Conservation (phyloP, 2,888 invertebrate species). For the Diaphora mendica region DNA sequence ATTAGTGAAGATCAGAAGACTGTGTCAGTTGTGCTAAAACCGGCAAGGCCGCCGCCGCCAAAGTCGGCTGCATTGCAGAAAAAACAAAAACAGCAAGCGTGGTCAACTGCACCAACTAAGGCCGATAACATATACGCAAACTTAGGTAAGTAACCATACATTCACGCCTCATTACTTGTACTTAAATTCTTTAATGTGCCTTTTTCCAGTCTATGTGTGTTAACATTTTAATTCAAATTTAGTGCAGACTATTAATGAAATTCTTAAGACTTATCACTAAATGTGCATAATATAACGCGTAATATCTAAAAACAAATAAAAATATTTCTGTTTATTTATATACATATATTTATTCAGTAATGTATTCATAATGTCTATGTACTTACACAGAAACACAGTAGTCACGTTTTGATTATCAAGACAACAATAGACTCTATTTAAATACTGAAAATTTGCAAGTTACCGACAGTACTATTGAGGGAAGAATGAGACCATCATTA, state of each 20-base stretch:
- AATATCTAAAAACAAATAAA: neutral
- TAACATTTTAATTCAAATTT: neutral
- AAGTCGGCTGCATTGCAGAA: conserved; percentile 88
- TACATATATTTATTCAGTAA: neutral
- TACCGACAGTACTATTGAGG: neutral
- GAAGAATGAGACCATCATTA: neutral
- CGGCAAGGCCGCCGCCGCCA: conserved; percentile 91
- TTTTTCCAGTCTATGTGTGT: neutral
- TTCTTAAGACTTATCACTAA: neutral
- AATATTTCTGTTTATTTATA: neutral
- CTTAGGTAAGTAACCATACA: conserved; percentile 86
- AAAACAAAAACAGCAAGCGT: conserved; percentile 85
- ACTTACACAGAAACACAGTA: neutral
- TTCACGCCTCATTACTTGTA: neutral
- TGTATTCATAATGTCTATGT: neutral
- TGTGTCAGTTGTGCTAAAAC: conserved; percentile 86
- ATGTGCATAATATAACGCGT: neutral
- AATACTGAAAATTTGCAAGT: neutral
- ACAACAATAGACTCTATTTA: neutral
- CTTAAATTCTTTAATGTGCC: neutral
- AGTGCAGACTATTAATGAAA: neutral
- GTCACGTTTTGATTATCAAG: neutral
- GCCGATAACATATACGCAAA: conserved; percentile 92
- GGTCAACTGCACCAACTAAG: conserved; percentile 74
- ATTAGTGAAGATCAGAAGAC: conserved; percentile 81